These are phyloP conservation scores for Drosophila kepulauana DNA, from an alignment of 1,140 invertebrate species.

Conservation along the genomic window DNA sequence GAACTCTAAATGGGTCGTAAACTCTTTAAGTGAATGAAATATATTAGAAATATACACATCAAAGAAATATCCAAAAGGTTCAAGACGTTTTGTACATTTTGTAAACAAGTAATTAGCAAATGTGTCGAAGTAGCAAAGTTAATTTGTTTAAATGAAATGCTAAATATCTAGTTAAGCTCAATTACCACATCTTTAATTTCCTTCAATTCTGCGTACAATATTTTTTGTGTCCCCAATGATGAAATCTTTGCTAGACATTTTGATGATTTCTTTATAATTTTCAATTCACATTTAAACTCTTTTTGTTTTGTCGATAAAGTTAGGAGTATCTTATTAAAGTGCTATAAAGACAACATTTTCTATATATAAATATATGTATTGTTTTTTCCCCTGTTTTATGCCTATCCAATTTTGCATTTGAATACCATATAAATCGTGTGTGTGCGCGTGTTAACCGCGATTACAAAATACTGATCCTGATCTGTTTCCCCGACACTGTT, in stretches of 20 bases:
- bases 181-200: slow-evolving; percentile 8
- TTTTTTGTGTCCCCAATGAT: background rate
- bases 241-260: slow-evolving; percentile 55
- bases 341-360: slow-evolving; percentile 73
- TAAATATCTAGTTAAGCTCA: slow-evolving; percentile 1
- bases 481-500: slow-evolving; percentile 16
- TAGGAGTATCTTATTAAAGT: slow-evolving; percentile 33
- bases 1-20: slow-evolving; percentile 16
- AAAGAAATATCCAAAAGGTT: slow-evolving; percentile 59
- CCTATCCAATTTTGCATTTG: slow-evolving; percentile 70
- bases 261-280: slow-evolving; percentile 47
- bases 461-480: slow-evolving; percentile 38
- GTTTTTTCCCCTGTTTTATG: slow-evolving; percentile 77
- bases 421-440: slow-evolving; percentile 52
- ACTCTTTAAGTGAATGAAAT: slow-evolving; percentile 13
- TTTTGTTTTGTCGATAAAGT: slow-evolving; percentile 14
- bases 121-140: slow-evolving; percentile 19
- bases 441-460: slow-evolving; percentile 38
- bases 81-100: slow-evolving; percentile 45
- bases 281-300: slow-evolving; percentile 16
- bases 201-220: slow-evolving; percentile 5
- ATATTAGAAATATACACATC: slow-evolving; percentile 14
- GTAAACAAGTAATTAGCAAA: slow-evolving; percentile 5
- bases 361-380: slow-evolving; percentile 69
- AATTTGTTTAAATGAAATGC: background rate